Evolutionary conservation across 2,113 vertebrate genomes (phyloP), one percentile per base, ranked within the genome.

Genomic region (Protomyctophum bolini): DNA sequence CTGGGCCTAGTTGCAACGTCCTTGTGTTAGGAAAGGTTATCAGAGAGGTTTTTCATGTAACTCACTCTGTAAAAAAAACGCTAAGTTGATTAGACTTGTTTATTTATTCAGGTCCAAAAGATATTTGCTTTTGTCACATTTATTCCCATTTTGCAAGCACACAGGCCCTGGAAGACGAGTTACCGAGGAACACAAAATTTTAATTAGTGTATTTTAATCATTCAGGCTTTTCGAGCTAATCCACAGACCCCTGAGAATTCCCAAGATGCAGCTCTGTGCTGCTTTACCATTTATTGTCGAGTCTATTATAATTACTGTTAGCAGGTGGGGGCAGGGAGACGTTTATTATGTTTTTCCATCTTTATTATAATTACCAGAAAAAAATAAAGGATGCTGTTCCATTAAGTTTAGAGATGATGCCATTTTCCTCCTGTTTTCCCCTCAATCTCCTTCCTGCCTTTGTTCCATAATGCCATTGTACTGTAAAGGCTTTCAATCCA

Each of bases 161-260:
- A 94, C 96, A 95, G 97, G 96, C 96, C 96, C 93, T 96, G 95
- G 95, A 97, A 98, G 97, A 98, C 97, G 97, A 99, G 98, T 98
- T 99, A 98, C 98, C 95, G 97, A 98, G 98, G 98, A 99, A 99
- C 98, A 98, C 98, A 99, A 98, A 98, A 98, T 98, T 98, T 99
- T 99, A 99, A 99, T 99, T 99, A 99, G 98, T 99, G 97, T 99
- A 98, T 99, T 98, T 99, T 99, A 99, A 99, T 99, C 97, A 99
- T 99, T 99, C 98, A 98, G 97, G 98, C 98, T 99, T 98, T 98
- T 98, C 95, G 93, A 97, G 97, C 97, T 99, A 99, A 99, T 99
- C 98, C 98, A 98, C 97, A 97, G 96, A 97, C 98, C 97, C 98
- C 95, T 95, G 98, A 99, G 98, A 99, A 98, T 99, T 98, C 96